Base-by-base conservation (phyloP, 2,797 vertebrate species). In the Ceryle rudis region DNA sequence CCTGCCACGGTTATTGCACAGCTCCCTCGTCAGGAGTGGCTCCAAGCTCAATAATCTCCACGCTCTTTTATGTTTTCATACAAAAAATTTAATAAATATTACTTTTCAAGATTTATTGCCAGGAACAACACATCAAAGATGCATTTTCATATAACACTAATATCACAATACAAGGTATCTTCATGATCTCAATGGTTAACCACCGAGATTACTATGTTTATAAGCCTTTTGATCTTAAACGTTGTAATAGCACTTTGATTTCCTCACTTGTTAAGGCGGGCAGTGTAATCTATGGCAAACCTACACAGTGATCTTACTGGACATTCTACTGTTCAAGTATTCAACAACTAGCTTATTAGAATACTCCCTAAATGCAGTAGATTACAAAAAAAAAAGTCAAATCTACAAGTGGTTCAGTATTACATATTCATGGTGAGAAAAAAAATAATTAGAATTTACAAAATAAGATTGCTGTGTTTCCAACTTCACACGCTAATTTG, bases 21-120 rank as follows among this genome's bases (percentile, higher is more conserved):
- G 14, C 54, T 65, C 18, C 11, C 39, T 41, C 6, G 37, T 19
- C 6, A 1, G 81, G 84, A 89, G 70, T 1, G 6, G 64, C 93
- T 94, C 89, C 57, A 11, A 89, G 96, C 96, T 97, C 96, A 98
- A 97, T 97, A 97, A 97, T 96, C 96, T 97, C 97, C 98, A 98
- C 97, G 96, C 97, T 89, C 73, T 94, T 97, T 97, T 25, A 62
- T 98, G 98, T 99, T 99, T 99, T 99, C 98, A 98, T 99, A 99
- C 99, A 99, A 99, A 99, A 99, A 99, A 99, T 99, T 99, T 99
- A 99, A 99, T 99, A 99, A 99, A 99, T 99, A 99, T 99, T 98
- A 99, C 99, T 99, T 99, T 98, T 98, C 98, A 99, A 99, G 99
- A 99, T 99, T 97, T 98, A 99, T 99, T 99, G 99, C 99, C 99